phyloP scores from a whole-genome alignment of 2,888 invertebrate species.

The Lycocerus yunnanus region DNA sequence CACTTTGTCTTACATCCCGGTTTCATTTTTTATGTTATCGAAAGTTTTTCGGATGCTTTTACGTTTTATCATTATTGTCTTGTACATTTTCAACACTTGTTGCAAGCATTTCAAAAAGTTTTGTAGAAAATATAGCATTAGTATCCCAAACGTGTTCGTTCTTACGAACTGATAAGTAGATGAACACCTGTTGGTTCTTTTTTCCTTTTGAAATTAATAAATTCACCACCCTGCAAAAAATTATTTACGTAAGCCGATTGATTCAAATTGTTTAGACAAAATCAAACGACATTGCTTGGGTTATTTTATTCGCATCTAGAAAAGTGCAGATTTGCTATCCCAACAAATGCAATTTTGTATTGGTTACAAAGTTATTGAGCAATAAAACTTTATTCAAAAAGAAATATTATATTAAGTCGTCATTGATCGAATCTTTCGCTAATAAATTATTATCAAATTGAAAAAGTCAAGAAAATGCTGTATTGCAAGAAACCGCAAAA shows the following conservation, averaged over 20 bases:
- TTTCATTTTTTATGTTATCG: constrained; percentile 1
- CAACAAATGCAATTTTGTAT: no score
- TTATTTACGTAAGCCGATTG: not conserved
- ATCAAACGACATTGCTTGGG: not conserved
- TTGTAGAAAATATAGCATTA: constrained; percentile 26
- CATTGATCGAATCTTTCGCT: no score
- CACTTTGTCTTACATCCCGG: constrained; percentile 13
- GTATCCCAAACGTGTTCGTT: constrained; percentile 28
- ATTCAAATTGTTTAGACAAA: not conserved
- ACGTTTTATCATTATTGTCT: constrained; percentile 23
- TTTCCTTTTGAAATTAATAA: constrained; percentile 13
- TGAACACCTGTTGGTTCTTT: constrained; percentile 27
- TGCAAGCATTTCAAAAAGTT: constrained; percentile 24
- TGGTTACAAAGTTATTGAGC: no score
- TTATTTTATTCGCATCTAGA: no score
- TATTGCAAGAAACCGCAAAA: no score
- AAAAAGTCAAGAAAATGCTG: no score
- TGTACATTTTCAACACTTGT: constrained; percentile 29
- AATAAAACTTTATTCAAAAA: no score
- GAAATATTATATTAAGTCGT: no score
- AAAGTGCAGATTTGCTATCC: no score
- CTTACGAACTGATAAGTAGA: constrained; percentile 26
- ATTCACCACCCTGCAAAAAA: not conserved
- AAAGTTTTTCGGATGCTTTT: not conserved
- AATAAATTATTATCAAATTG: no score